Evolutionary conservation across 1,140 invertebrate species (phyloP), one percentile per base, ranked within the genome.

Genomic region (Drosophila ohnishii): DNA sequence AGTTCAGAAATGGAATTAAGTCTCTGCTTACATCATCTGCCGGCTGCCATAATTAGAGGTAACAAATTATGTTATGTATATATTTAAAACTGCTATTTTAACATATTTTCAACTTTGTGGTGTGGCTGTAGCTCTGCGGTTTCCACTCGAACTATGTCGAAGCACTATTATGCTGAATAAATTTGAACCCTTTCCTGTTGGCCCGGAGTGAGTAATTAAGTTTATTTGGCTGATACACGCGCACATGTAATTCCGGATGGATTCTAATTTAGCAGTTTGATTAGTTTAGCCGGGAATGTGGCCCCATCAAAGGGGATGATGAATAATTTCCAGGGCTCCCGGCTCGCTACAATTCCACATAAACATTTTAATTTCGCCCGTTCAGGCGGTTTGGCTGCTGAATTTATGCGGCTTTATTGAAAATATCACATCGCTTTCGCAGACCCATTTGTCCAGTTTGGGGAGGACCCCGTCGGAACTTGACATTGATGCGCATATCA

Each of bases 401-500:
- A 71, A 39, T 57, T 71, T 40, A 50, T 59, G 44, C 53, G 19
- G 51, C 44, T 37, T 40, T 71, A 71, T 71, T 71, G 67, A 40
- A 70, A 71, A 59, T 35, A 71, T 40, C 42, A 71, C 56, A 71
- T 71, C 30, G 42, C 51, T 34, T 16, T 50, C 50, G 34, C 34
- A 25, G 9, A n/a, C 42, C 64, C 32, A 66, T 66, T 76, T 69
- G 28, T 61, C 51, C 16, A 30, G 34, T 56, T n/a, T n/a, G 34
- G n/a, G 5, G n/a, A 11, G 25, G n/a, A 44, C 13, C 8, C 40
- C 34, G 22, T 16, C 35, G 16, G 35, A 34, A 50, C 63, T 80
- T 77, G 82, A 75, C 82, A 85, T 85, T 85, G 70, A 80, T 83
- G 67, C 79, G 71, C 60, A 76, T 73, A 72, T 82, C 75, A 78